These are phyloP conservation scores for Sinohyriopsis cumingii DNA, from an alignment of 2,888 invertebrate genomes.

Conservation along the genomic window DNA sequence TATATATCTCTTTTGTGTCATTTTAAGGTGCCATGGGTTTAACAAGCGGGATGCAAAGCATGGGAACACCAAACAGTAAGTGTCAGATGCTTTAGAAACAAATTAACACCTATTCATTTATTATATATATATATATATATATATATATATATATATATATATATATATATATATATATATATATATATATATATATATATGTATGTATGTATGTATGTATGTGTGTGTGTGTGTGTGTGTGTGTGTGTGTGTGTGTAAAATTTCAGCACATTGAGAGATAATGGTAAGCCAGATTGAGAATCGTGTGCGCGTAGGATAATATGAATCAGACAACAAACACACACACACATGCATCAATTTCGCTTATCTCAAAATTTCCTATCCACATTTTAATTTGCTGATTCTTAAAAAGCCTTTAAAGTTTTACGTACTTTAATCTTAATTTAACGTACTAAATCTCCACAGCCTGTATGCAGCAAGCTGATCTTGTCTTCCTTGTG, in stretches of 20 bases:
- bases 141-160: background rate
- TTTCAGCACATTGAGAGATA: too few species aligned
- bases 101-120: background rate
- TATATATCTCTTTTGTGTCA: background rate
- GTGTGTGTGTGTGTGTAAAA: too few species aligned
- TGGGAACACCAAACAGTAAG: slow-evolving; percentile 24
- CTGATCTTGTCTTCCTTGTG: slow-evolving; percentile 53
- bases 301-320: too few species aligned
- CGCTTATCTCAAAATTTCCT: too few species aligned
- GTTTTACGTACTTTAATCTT: background rate
- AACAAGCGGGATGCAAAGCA: background rate
- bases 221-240: background rate
- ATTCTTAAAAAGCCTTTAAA: too few species aligned
- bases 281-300: too few species aligned
- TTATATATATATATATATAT: background rate
- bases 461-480: slow-evolving; percentile 47
- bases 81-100: too few species aligned
- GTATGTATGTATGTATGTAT: background rate
- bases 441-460: background rate
- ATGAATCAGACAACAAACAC: too few species aligned
- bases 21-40: background rate
- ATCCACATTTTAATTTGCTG: too few species aligned
- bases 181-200: background rate
- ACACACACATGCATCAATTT: too few species aligned
- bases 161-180: background rate